Evolutionary conservation across 2,888 invertebrate genomes (phyloP).

Genomic region (Ypsolopha scabrella): DNA sequence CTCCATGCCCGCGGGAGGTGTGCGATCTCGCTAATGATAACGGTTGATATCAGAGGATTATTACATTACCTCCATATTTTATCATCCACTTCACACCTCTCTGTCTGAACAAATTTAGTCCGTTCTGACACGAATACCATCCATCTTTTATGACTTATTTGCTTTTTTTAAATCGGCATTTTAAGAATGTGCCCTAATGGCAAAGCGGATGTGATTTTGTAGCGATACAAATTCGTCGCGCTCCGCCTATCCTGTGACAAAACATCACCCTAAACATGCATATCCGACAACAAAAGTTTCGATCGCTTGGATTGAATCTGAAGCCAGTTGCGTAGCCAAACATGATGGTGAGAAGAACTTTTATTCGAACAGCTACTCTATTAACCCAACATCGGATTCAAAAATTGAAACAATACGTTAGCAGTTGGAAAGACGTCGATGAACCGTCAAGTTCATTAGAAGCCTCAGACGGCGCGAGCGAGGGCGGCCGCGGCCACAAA

Average conservation of each 20-base stretch:
- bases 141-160: conserved; percentile 5
- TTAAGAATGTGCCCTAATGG: background rate
- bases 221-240: background rate
- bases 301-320: too few relatives aligned
- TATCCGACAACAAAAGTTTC: background rate
- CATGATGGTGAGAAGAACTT: too few relatives aligned
- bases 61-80: conserved; percentile 60
- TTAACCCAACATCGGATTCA: background rate
- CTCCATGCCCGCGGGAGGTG: conserved; percentile 62
- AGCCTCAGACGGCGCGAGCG: background rate
- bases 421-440: background rate
- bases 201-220: conserved; percentile 12
- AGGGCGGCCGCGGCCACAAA: conserved; percentile 32
- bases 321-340: too few relatives aligned
- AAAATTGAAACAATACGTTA: background rate
- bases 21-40: conserved; percentile 63
- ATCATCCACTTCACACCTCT: conserved; percentile 37
- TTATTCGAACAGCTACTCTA: too few relatives aligned
- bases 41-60: conserved; percentile 55
- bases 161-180: conserved; percentile 2
- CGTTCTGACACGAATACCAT: conserved; percentile 19
- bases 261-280: background rate
- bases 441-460: background rate
- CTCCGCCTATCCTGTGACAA: background rate
- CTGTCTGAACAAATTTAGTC: conserved; percentile 27